These are phyloP conservation scores for Drosophila rhopaloa DNA, from an alignment of 1,140 invertebrate genomes.

Conservation along the genomic window DNA sequence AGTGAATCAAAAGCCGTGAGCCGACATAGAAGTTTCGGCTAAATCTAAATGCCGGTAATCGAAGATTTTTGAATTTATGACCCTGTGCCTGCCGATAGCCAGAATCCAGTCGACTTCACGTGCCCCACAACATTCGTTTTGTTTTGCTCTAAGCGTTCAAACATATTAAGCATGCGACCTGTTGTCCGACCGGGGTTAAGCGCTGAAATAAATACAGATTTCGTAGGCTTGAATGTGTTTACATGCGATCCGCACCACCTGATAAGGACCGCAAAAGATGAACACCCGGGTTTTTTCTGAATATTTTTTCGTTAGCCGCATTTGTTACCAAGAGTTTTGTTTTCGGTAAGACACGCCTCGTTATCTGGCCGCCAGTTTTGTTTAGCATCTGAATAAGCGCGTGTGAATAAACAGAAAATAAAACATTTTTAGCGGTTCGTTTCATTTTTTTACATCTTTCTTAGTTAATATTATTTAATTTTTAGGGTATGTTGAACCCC, in stretches of 20 bases:
- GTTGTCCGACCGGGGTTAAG: constrained; percentile 46
- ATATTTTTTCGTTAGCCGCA: constrained; percentile 7
- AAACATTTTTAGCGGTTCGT: constrained; percentile 25
- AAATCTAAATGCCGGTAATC: constrained; percentile 76
- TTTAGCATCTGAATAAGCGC: constrained; percentile 72
- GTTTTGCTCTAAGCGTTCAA: constrained; percentile 30
- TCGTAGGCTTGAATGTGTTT: constrained; percentile 22
- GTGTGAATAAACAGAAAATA: constrained; percentile 45
- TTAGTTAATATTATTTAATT: constrained; percentile 38
- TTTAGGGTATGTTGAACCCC: background rate
- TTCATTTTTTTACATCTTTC: constrained; percentile 27
- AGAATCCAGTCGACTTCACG: constrained; percentile 38
- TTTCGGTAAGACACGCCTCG: constrained; percentile 52
- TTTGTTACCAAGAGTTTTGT: constrained; percentile 6
- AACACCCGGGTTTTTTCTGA: constrained; percentile 30
- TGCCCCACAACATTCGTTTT: constrained; percentile 26
- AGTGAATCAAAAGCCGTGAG: constrained; percentile 71
- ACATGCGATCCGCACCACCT: constrained; percentile 37
- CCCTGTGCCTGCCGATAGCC: constrained; percentile 39
- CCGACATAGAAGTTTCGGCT: constrained; percentile 50
- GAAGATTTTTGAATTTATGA: constrained; percentile 67
- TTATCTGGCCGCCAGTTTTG: constrained; percentile 51
- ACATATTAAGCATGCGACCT: constrained; percentile 56
- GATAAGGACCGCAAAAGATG: constrained; percentile 48
- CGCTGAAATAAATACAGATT: constrained; percentile 8